These are phyloP conservation scores for Cottus gobio DNA, from an alignment of 2,113 vertebrate genomes.

Conservation along the genomic window DNA sequence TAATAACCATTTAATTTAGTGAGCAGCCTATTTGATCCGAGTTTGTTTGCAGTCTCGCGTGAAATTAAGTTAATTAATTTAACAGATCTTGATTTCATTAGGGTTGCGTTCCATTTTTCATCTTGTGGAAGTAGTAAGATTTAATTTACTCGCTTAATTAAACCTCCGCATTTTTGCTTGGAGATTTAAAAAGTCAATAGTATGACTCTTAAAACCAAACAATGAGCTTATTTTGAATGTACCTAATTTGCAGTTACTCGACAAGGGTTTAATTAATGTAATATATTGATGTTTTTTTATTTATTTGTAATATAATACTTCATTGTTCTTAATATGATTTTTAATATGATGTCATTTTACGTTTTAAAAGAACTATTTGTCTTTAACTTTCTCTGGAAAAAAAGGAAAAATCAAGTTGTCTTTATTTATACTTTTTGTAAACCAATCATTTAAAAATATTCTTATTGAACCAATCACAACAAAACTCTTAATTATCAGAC, in stretches of 20 bases:
- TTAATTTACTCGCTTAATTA: constrained; percentile 15
- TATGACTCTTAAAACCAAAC: constrained; percentile 50
- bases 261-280: constrained; percentile 40
- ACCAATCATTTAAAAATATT: constrained; percentile 27
- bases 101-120: not conserved
- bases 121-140: constrained; percentile 20
- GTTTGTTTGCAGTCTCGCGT: constrained; percentile 32
- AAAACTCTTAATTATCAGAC: constrained; percentile 11
- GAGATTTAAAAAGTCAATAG: constrained; percentile 13
- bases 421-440: constrained; percentile 15
- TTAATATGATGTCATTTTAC: constrained; percentile 37
- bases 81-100: constrained; percentile 14
- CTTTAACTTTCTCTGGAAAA: constrained; percentile 42
- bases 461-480: constrained; percentile 5
- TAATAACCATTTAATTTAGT: constrained; percentile 27
- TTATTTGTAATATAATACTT: constrained; percentile 68
- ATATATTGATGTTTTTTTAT: constrained; percentile 64
- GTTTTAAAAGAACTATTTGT: constrained; percentile 30
- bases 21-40: constrained; percentile 23
- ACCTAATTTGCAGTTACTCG: constrained; percentile 36
- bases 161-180: constrained; percentile 18
- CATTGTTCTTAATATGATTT: constrained; percentile 43
- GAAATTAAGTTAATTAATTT: constrained; percentile 16
- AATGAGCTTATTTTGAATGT: constrained; percentile 64
- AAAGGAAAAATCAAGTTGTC: constrained; percentile 7